Base-by-base conservation (phyloP, 53 echinoderm and acorn worm genomes). In the Zoroaster sp. region DNA sequence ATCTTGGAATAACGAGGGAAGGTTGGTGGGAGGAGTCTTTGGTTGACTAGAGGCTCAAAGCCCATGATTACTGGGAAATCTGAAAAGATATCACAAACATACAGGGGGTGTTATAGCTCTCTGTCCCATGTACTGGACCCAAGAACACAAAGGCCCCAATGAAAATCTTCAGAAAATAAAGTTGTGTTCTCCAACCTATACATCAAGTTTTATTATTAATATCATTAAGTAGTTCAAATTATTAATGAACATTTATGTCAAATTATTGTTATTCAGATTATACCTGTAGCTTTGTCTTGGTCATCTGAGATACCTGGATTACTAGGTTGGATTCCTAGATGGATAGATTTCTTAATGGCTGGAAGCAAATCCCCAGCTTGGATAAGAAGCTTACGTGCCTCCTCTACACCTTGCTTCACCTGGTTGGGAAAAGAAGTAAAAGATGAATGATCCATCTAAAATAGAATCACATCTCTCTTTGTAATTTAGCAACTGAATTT, bases 1-100 rank as follows among this genome's bases (percentile, higher is more conserved):
- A 97, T 97, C 89, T 95, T 97, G 83, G 95, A 93, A 87, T 97
- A 97, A 23, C 97, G 91, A n/a, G 97, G 97, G 70, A 97, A 97
- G 1, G 97, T 97, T 21, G 97, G 97, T 73, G 97, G 97, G 10
- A 97, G 92, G 18, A 97, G 83, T 69, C 97, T 77, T 74, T 97
- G 97, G 77, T 97, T 97, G 65, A 97, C 95, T 14, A 97, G 90
- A 0, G 97, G 97, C 77, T 97, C 97, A 87, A 97, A 97, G 12
- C 97, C 97, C 97, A 97, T 97, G 66, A 95, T 88, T 30, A 92
- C 49, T 1, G 96, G 92, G 73, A 90, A 94, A 63, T 96, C 96
- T 96, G 66, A 0, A 37, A 37, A 71, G 36, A 18, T 4, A 66
- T 36, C 28, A 18, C 5, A 41, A 4, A 23, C 34, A 13, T 38